A percentile compares a stretch with the other conserved stretches of the same genome.
These are phyloP conservation scores for Dryocosmus kuriphilus DNA, from an alignment of 2,888 invertebrate genomes.

Conservation along the genomic window DNA sequence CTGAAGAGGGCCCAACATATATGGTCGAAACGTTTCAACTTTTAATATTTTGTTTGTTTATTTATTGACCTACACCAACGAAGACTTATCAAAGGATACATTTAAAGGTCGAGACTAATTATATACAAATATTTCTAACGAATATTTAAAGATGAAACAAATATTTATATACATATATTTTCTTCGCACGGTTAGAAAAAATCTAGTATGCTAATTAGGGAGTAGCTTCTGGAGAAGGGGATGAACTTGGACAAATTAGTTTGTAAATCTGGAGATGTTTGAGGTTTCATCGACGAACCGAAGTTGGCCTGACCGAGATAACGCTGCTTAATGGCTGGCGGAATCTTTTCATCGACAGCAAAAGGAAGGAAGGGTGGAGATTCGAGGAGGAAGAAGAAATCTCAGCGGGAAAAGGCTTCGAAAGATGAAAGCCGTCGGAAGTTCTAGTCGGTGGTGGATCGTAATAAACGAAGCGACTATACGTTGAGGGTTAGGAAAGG, in stretches of 20 bases:
- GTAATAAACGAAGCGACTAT: slow-evolving; percentile 27
- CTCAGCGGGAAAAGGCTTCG: slow-evolving; percentile 25
- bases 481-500: slow-evolving; percentile 21
- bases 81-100: too few species aligned
- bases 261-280: slow-evolving; percentile 18
- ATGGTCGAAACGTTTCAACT: too few species aligned
- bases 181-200: background rate
- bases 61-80: too few species aligned
- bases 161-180: too few species aligned
- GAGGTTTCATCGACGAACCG: slow-evolving; percentile 7
- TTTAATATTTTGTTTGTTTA: too few species aligned
- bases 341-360: slow-evolving; percentile 39
- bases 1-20: too few species aligned
- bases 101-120: too few species aligned
- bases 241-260: slow-evolving; percentile 27
- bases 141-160: too few species aligned
- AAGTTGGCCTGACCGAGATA: slow-evolving; percentile 32
- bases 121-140: too few species aligned
- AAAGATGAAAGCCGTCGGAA: slow-evolving; percentile 34
- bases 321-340: slow-evolving; percentile 34
- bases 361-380: slow-evolving; percentile 25
- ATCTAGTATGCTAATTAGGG: slow-evolving; percentile 17
- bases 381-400: slow-evolving; percentile 27
- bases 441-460: background rate
- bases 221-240: background rate